A percentile compares a stretch with the other conserved stretches of the same genome.
These are phyloP conservation scores for Steatocranus sp. DNA, from an alignment of 2,797 vertebrate species.

Conservation along the genomic window DNA sequence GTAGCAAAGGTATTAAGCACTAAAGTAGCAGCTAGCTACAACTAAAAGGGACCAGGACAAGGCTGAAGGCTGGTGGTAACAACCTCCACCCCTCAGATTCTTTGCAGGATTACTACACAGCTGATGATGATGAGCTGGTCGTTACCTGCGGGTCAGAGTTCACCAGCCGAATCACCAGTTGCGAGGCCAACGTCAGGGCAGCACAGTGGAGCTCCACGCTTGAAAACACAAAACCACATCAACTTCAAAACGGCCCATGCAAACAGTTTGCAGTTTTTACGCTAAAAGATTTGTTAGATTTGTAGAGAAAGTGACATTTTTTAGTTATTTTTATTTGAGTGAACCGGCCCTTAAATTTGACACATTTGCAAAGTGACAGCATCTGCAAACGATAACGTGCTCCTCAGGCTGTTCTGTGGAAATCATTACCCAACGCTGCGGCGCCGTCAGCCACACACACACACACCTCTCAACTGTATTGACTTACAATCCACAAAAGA, in stretches of 20 bases:
- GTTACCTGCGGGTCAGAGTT: slow-evolving; percentile 80
- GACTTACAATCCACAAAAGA: slow-evolving; percentile 60
- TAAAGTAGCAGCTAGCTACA: background rate
- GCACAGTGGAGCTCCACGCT: slow-evolving; percentile 86
- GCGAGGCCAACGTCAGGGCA: slow-evolving; percentile 82
- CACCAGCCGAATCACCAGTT: slow-evolving; percentile 73
- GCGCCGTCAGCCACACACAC: background rate
- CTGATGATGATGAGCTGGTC: background rate
- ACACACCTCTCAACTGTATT: slow-evolving; percentile 37
- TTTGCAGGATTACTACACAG: background rate
- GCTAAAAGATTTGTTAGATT: background rate
- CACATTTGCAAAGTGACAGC: background rate
- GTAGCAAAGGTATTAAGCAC: background rate
- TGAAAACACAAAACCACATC: slow-evolving; percentile 62
- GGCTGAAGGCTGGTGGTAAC: background rate
- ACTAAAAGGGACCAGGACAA: background rate
- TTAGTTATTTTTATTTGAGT: background rate
- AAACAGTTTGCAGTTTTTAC: background rate
- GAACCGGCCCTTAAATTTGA: background rate
- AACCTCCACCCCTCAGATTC: background rate
- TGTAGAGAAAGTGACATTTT: background rate
- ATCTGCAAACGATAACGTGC: background rate
- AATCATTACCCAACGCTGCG: background rate
- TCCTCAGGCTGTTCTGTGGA: background rate
- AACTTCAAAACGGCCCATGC: background rate